A percentile compares a stretch with the other conserved stretches of the same genome.
Conservation (phyloP, 1,140 invertebrate genomes). For the Sinonovacula constricta region DNA sequence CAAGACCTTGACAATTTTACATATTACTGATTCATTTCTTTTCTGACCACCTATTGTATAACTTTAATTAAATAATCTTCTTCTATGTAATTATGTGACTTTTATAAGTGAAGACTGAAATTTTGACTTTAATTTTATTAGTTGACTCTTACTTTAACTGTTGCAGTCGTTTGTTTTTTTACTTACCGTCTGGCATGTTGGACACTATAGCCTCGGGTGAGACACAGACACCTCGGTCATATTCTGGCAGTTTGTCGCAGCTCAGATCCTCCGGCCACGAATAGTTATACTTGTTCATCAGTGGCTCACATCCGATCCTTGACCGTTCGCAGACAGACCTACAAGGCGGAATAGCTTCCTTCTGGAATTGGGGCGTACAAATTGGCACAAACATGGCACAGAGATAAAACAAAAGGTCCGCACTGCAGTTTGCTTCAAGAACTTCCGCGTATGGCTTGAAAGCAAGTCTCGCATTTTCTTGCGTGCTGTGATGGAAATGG, state of each 20-base stretch:
- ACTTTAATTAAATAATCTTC: too few relatives aligned
- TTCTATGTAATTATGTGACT: too few relatives aligned
- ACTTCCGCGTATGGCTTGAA: slow-evolving; percentile 73
- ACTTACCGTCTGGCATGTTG: slow-evolving; percentile 51
- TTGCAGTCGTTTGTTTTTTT: too few relatives aligned
- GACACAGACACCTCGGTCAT: slow-evolving; percentile 74
- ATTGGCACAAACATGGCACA: slow-evolving; percentile 76
- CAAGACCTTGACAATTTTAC: too few relatives aligned
- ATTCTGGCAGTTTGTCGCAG: slow-evolving; percentile 69
- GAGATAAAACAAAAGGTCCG: slow-evolving; percentile 72
- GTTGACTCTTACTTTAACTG: too few relatives aligned
- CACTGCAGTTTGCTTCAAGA: slow-evolving; percentile 71
- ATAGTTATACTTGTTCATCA: slow-evolving; percentile 72
- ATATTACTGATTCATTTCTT: too few relatives aligned
- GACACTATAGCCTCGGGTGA: slow-evolving; percentile 73
- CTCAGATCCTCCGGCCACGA: slow-evolving; percentile 72
- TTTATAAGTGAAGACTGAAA: too few relatives aligned
- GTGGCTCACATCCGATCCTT: slow-evolving; percentile 70
- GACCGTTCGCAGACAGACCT: slow-evolving; percentile 71
- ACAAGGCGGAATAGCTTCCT: slow-evolving; percentile 74
- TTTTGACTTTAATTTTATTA: too few relatives aligned
- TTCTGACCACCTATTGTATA: too few relatives aligned
- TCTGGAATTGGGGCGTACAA: slow-evolving; percentile 70
- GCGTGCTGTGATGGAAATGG: slow-evolving; percentile 74
- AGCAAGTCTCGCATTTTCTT: slow-evolving; percentile 74